A percentile compares a stretch with the other conserved stretches of the same genome.
phyloP scores from a whole-genome alignment of 2,797 vertebrate genomes.

The Brachymystax lenok region DNA sequence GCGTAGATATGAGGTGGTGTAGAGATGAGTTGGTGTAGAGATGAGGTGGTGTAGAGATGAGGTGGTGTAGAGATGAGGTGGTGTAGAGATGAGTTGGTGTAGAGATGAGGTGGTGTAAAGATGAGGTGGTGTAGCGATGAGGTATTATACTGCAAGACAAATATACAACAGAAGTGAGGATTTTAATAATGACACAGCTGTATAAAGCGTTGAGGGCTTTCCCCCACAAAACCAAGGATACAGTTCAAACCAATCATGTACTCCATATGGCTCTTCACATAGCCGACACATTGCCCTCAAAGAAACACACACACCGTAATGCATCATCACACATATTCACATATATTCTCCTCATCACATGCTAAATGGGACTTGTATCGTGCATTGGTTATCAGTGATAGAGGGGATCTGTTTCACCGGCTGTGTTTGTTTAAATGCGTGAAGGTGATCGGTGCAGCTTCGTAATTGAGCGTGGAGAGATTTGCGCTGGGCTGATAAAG shows the following conservation, averaged over 20 bases:
- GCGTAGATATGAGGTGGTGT: too few species aligned
- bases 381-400: background rate
- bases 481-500: constrained; percentile 36
- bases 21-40: too few species aligned
- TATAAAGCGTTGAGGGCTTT: background rate
- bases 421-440: constrained; percentile 46
- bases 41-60: too few species aligned
- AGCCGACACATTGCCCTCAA: background rate
- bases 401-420: constrained; percentile 19
- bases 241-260: background rate
- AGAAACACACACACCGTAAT: background rate
- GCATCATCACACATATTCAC: too few species aligned
- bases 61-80: too few species aligned
- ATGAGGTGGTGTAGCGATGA: too few species aligned
- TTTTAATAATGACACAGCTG: background rate
- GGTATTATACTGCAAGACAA: background rate
- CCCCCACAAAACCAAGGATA: too few species aligned
- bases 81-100: too few species aligned
- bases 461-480: constrained; percentile 52
- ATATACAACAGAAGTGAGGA: background rate
- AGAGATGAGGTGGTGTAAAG: too few species aligned
- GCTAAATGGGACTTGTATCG: background rate
- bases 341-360: too few species aligned
- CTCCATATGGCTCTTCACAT: background rate
- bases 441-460: constrained; percentile 36